Conservation (phyloP, 2,797 vertebrate species). For the Enteromius viviparus region DNA sequence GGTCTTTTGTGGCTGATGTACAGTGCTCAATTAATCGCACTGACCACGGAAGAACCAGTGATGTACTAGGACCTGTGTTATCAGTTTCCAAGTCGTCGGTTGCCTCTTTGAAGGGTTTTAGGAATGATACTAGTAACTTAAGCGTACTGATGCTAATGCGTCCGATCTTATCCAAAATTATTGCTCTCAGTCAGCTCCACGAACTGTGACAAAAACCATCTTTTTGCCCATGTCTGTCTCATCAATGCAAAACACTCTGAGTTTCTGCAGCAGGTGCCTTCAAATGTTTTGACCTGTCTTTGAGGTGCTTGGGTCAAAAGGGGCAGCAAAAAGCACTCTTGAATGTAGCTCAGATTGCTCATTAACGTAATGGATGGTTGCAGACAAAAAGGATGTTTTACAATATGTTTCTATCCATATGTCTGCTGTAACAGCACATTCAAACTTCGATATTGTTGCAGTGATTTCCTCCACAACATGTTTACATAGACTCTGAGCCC, state of each 20-base stretch:
- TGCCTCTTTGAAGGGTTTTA: slow-evolving; percentile 37
- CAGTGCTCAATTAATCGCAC: slow-evolving; percentile 5
- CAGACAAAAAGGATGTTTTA: slow-evolving; percentile 29
- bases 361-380: slow-evolving; percentile 27
- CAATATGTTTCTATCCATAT: slow-evolving; percentile 31
- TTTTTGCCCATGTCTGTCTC: slow-evolving; percentile 3
- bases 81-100: slow-evolving; percentile 28
- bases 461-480: not conserved
- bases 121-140: too few species aligned
- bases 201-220: slow-evolving; percentile 8
- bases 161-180: too few species aligned
- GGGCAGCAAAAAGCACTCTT: slow-evolving; percentile 37
- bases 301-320: slow-evolving; percentile 26
- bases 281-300: slow-evolving; percentile 33
- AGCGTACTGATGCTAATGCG: too few species aligned
- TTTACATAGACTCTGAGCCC: not conserved
- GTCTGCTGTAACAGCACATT: slow-evolving; percentile 16
- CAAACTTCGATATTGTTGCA: not conserved
- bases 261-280: slow-evolving; percentile 20
- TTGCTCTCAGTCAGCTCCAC: not conserved
- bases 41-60: slow-evolving; percentile 23
- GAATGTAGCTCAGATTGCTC: slow-evolving; percentile 20
- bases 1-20: not conserved
- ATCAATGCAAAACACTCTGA: slow-evolving; percentile 21
- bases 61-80: slow-evolving; percentile 12